Conservation (phyloP, 2,797 vertebrate species). For the Phrynocephalus vlangalii region DNA sequence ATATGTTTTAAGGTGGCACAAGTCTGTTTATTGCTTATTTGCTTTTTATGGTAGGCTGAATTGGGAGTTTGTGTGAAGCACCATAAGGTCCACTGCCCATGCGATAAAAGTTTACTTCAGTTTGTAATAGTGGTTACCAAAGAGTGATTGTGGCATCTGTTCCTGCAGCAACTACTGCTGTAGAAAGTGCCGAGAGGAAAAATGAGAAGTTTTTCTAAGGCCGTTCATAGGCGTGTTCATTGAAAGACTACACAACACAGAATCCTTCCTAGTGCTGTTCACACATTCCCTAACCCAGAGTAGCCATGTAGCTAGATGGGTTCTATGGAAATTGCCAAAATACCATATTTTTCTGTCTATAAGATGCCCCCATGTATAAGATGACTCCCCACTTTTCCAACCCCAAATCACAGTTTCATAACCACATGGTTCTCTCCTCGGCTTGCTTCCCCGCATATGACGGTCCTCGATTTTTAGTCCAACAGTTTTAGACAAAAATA, state of each 20-base stretch:
- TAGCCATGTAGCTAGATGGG: no score
- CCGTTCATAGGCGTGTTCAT: constrained; percentile 14
- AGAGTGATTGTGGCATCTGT: constrained; percentile 7
- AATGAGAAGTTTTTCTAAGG: background rate
- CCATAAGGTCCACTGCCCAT: constrained; percentile 13
- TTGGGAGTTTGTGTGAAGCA: constrained; percentile 26
- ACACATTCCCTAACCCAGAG: no score
- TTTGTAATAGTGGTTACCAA: constrained; percentile 29
- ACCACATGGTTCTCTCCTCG: no score
- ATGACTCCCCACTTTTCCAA: no score
- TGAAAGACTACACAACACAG: constrained; percentile 3
- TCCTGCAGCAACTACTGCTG: constrained; percentile 7
- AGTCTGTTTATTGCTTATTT: background rate
- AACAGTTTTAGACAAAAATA: no score
- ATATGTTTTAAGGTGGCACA: constrained; percentile 18
- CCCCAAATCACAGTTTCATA: no score
- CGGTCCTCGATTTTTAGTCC: no score
- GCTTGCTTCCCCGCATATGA: no score
- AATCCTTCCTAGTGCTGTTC: background rate
- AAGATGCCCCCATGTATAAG: no score
- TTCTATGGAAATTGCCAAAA: no score
- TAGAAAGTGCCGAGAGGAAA: background rate
- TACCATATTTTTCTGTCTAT: no score
- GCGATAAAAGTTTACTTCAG: constrained; percentile 34
- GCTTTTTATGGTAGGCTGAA: background rate